These are phyloP conservation scores for Hyles vespertilio DNA, from an alignment of 1,140 invertebrate genomes.

Conservation along the genomic window DNA sequence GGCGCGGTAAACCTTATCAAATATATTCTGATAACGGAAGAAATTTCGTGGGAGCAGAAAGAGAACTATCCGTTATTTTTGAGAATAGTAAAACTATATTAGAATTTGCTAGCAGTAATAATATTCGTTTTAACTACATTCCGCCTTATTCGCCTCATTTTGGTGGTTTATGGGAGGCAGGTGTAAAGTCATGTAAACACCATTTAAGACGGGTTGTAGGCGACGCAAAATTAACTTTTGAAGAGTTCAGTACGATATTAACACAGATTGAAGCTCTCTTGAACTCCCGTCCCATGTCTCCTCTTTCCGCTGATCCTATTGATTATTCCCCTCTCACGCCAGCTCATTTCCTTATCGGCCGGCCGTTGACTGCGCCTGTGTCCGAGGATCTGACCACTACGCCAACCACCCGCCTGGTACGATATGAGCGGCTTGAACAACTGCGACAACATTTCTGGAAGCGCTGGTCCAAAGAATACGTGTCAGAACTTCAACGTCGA, in stretches of 20 bases:
- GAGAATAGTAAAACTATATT: not conserved
- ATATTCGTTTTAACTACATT: conserved; percentile 7
- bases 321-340: too few relatives aligned
- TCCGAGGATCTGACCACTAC: too few relatives aligned
- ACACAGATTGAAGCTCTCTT: conserved; percentile 17
- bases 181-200: conserved; percentile 5
- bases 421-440: too few relatives aligned
- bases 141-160: conserved; percentile 7
- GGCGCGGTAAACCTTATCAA: conserved; percentile 27
- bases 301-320: conserved; percentile 7
- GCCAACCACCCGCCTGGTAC: too few relatives aligned
- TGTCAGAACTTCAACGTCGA: too few relatives aligned
- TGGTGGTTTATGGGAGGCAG: conserved; percentile 10
- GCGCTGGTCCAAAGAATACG: too few relatives aligned
- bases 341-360: too few relatives aligned
- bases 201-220: conserved; percentile 3
- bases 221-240: not conserved
- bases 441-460: too few relatives aligned
- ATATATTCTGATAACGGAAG: conserved; percentile 37
- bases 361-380: too few relatives aligned
- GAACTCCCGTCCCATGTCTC: conserved; percentile 11
- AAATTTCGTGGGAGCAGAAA: conserved; percentile 22
- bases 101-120: conserved; percentile 1
- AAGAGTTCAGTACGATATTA: conserved; percentile 10
- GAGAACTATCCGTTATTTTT: not conserved